Percentiles rank a stretch among this genome's conserved stretches.
Conservation (phyloP, 1,140 invertebrate species). For the Drosophila neocordata region DNA sequence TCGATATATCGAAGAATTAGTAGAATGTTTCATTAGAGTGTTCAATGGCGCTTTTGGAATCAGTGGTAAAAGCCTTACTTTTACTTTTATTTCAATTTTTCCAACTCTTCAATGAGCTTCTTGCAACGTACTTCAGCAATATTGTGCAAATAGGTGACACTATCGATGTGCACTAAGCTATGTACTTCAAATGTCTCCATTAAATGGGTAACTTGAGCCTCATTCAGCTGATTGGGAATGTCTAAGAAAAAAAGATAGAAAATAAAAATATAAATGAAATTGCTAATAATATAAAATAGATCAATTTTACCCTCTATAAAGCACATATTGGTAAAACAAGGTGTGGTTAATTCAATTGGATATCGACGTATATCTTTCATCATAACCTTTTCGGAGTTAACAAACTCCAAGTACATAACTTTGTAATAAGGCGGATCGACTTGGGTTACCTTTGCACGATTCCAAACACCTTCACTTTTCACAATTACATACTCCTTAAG, state of each 20-base stretch:
- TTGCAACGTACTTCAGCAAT: constrained; percentile 41
- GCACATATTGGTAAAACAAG: constrained; percentile 62
- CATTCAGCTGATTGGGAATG: constrained; percentile 42
- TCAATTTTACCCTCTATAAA: constrained; percentile 55
- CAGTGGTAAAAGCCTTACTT: background rate
- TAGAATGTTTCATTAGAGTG: too few species aligned
- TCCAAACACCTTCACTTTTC: constrained; percentile 48
- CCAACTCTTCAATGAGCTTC: constrained; percentile 23
- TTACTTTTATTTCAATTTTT: background rate
- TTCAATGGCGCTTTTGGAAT: too few species aligned
- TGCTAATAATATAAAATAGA: background rate
- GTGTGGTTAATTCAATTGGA: constrained; percentile 41
- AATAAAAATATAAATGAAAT: background rate
- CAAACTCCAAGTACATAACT: constrained; percentile 59
- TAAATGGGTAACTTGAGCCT: constrained; percentile 42
- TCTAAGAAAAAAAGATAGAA: constrained; percentile 20
- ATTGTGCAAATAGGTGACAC: constrained; percentile 37
- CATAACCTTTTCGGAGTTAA: constrained; percentile 42
- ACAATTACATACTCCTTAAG: constrained; percentile 65
- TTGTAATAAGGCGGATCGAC: constrained; percentile 36
- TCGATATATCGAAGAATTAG: too few species aligned
- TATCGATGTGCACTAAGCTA: constrained; percentile 43
- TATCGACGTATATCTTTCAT: constrained; percentile 58
- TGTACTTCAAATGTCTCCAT: constrained; percentile 29
- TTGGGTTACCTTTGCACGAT: constrained; percentile 56